These are phyloP conservation scores for Synodontis membranacea DNA, from an alignment of 2,113 vertebrate species.

Conservation along the genomic window DNA sequence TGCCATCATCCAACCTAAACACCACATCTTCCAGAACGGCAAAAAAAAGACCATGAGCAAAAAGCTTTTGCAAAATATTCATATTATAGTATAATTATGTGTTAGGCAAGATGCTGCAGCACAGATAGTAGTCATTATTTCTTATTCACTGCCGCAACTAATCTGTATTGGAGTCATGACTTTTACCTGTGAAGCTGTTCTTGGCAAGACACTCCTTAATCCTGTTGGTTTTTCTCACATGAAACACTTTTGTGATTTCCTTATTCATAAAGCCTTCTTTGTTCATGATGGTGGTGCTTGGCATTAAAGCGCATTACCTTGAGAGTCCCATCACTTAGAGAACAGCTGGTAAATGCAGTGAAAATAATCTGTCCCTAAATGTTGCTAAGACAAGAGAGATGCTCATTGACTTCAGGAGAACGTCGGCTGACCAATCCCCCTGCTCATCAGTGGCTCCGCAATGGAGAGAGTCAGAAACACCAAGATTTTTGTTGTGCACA, in stretches of 20 bases:
- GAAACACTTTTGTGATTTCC: conserved; percentile 92
- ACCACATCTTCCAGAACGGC: conserved; percentile 79
- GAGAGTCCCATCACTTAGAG: conserved; percentile 64
- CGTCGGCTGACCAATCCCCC: too few relatives aligned
- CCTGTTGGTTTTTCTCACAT: conserved; percentile 87
- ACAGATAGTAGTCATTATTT: conserved; percentile 8
- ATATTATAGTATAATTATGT: not conserved
- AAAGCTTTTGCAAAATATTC: conserved; percentile 2
- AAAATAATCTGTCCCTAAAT: too few relatives aligned
- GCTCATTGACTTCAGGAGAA: too few relatives aligned
- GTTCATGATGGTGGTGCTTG: conserved; percentile 77
- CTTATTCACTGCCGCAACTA: not conserved
- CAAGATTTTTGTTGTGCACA: too few relatives aligned
- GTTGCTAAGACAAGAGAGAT: too few relatives aligned
- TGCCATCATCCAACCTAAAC: conserved; percentile 86
- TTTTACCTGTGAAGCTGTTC: conserved; percentile 85
- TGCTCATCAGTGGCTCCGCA: too few relatives aligned
- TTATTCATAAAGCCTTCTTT: conserved; percentile 93
- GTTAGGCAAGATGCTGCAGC: not conserved
- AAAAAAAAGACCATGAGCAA: conserved; percentile 48
- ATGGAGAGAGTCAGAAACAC: too few relatives aligned
- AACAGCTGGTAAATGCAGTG: too few relatives aligned
- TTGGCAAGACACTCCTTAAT: conserved; percentile 90
- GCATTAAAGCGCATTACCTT: conserved; percentile 57
- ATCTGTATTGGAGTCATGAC: not conserved